Base-by-base conservation (phyloP, 92 coral and sea anemone species). In the Palythoa grandiflora region DNA sequence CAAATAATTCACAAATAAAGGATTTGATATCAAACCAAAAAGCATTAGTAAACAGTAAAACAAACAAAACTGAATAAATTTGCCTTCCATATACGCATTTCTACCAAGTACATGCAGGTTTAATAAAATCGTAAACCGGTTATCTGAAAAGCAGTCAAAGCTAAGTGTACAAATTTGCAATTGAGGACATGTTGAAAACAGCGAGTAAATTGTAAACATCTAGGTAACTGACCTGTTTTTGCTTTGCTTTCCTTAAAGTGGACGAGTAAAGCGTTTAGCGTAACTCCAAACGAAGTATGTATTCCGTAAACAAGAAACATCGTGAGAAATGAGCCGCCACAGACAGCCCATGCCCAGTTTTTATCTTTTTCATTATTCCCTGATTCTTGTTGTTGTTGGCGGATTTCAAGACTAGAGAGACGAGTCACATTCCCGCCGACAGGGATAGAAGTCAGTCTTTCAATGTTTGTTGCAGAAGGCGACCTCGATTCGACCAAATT, bases 261-360 rank as follows among this genome's bases (percentile, higher is more conserved):
- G 60, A 91, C 91, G 9, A 95, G 90, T 28, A 95, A 71, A 4
- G 94, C 98, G 14, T 86, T 90, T 1, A 95, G 92, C 66, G 91
- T 90, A 2, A 95, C 92, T 40, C 98, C 98, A 85, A 95, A 95
- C 36, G 96, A 95, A 5, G 98, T 95, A 52, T 95, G 98, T 68
- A 94, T 95, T 7, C 98, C 98, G 51, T 87, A 95, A 1, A 94
- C 96, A 68, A 95, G 89, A 75, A 95, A 95, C 98, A 95, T 95
- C 13, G 94, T 91, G 11, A 95, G 70, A 73, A 93, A 95, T 6
- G 98, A 91, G 0, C 98, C 96, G 5, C 86, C 96, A 65, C 98
- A 95, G 16, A 95, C 94, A 2, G 86, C 89, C 98, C 98, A 95
- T 3, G 98, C 96, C 93, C 96, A 86, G 14, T 94, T 94, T 20